phyloP scores from a whole-genome alignment of 2,113 vertebrate species.

The Aspidoscelis tigris region DNA sequence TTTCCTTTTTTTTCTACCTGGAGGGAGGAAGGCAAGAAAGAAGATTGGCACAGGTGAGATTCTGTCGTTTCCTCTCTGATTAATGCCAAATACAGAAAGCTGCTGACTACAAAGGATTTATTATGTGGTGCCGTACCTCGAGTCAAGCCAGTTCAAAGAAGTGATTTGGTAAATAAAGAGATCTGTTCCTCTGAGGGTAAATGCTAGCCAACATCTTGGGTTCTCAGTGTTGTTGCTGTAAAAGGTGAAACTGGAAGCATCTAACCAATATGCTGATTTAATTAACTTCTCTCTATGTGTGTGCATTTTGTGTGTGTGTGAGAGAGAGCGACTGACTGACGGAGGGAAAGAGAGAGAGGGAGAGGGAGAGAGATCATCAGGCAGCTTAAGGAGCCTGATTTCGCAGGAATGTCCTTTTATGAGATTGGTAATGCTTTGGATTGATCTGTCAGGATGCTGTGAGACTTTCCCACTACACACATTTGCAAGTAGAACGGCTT shows the following conservation, averaged over 20 bases:
- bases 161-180: not conserved
- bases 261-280: slow-evolving; percentile 34
- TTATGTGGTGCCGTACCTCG: not conserved
- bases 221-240: slow-evolving; percentile 5
- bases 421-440: slow-evolving; percentile 22
- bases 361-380: not conserved
- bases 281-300: not conserved
- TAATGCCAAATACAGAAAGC: not conserved
- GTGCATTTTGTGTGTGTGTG: not conserved
- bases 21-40: not conserved
- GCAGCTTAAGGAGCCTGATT: slow-evolving; percentile 25
- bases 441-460: slow-evolving; percentile 39
- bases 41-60: not conserved
- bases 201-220: slow-evolving; percentile 21
- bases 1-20: not conserved
- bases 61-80: not conserved
- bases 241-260: slow-evolving; percentile 38
- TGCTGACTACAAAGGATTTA: not conserved
- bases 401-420: slow-evolving; percentile 38
- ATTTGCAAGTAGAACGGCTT: not conserved
- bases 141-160: not conserved
- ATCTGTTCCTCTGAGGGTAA: not conserved
- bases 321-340: too few species aligned
- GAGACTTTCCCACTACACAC: rapidly evolving
- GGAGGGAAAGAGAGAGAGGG: too few species aligned